These are phyloP conservation scores for Drosophila atroscutellata DNA, from an alignment of 2,888 invertebrate genomes.

Conservation along the genomic window DNA sequence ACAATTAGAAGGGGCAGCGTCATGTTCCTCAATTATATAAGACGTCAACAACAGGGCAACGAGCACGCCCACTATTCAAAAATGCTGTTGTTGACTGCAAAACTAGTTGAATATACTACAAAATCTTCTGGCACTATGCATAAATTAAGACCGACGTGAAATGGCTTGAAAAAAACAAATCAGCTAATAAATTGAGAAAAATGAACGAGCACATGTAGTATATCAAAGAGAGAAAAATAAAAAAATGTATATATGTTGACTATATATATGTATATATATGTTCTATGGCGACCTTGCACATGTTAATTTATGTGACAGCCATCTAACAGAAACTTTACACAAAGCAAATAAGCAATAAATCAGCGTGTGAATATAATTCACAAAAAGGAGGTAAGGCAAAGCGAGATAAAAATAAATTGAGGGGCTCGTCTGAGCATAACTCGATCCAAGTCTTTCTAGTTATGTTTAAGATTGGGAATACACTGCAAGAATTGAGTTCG, in stretches of 20 bases:
- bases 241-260: neutral
- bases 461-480: conserved; percentile 2
- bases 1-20: conserved; percentile 58
- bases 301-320: conserved; percentile 33
- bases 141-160: conserved; percentile 62
- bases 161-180: conserved; percentile 47
- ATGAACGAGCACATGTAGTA: neutral
- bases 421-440: conserved; percentile 57
- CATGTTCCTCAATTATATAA: conserved; percentile 50
- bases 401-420: conserved; percentile 9
- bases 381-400: neutral
- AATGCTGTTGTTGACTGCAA: conserved; percentile 28
- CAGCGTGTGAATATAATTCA: conserved; percentile 19
- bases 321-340: conserved; percentile 9
- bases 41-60: conserved; percentile 1
- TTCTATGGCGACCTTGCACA: conserved; percentile 60
- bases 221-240: conserved; percentile 3
- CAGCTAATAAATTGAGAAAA: conserved; percentile 53
- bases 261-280: conserved; percentile 33
- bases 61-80: conserved; percentile 66
- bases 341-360: conserved; percentile 50
- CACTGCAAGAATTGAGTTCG: neutral
- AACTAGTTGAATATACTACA: conserved; percentile 46
- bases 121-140: conserved; percentile 55
- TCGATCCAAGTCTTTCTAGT: neutral